Percentiles rank a stretch among this genome's conserved stretches.
phyloP scores from a whole-genome alignment of 2,797 vertebrate genomes.

The Esox masquinongy region DNA sequence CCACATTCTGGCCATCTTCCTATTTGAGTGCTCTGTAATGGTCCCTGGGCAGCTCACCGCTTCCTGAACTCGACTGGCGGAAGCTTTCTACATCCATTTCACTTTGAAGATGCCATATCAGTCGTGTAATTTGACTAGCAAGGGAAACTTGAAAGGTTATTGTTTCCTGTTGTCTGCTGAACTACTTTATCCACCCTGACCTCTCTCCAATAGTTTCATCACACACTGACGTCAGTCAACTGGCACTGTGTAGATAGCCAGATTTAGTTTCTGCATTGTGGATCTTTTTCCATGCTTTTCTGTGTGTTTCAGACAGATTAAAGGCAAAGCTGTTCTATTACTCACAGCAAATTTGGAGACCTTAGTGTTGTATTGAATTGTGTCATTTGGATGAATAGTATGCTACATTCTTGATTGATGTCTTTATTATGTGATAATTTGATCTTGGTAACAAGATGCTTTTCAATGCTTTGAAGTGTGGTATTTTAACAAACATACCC shows the following conservation, averaged over 20 bases:
- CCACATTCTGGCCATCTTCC: constrained; percentile 76
- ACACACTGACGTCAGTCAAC: constrained; percentile 37
- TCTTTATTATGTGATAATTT: background rate
- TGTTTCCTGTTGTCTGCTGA: constrained; percentile 77
- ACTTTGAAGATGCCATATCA: constrained; percentile 77
- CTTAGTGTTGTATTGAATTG: background rate
- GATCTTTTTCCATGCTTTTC: constrained; percentile 37
- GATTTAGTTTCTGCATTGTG: constrained; percentile 57
- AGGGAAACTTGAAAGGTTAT: constrained; percentile 73
- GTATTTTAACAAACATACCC: background rate
- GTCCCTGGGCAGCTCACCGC: constrained; percentile 74
- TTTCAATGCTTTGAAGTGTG: background rate
- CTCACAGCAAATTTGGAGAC: background rate
- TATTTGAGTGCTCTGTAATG: constrained; percentile 75
- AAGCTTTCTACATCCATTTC: constrained; percentile 78
- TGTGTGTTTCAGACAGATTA: constrained; percentile 1
- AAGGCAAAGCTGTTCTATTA: background rate
- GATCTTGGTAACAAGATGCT: background rate
- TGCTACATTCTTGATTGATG: background rate
- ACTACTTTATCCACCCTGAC: constrained; percentile 57
- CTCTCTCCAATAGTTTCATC: constrained; percentile 58
- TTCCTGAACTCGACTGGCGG: constrained; percentile 75
- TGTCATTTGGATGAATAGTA: background rate
- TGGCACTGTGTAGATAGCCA: constrained; percentile 46
- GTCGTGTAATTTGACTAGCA: constrained; percentile 67